These are phyloP conservation scores for Semnornis frantzii DNA, from an alignment of 2,113 vertebrate species.

Conservation along the genomic window DNA sequence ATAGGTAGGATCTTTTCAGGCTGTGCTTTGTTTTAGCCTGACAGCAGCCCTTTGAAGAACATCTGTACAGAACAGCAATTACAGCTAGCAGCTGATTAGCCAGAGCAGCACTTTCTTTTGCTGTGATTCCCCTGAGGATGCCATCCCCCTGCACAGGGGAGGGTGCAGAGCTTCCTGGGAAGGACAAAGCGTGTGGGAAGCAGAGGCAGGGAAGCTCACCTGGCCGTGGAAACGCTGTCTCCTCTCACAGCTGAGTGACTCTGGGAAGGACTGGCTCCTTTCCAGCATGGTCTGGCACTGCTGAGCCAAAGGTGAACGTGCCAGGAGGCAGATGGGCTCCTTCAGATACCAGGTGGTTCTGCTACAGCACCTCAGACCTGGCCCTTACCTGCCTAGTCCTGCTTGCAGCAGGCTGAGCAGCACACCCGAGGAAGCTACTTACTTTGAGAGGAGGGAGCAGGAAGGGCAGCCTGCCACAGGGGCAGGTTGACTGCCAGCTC, in stretches of 20 bases:
- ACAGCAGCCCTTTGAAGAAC: slow-evolving; percentile 41
- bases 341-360: neutral
- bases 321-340: neutral
- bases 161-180: slow-evolving; percentile 8
- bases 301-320: neutral
- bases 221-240: neutral
- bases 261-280: neutral
- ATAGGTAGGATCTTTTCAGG: slow-evolving; percentile 20
- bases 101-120: neutral
- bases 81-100: slow-evolving; percentile 15
- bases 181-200: neutral
- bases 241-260: neutral
- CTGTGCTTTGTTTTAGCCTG: slow-evolving; percentile 13
- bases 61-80: slow-evolving; percentile 27
- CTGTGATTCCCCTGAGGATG: neutral
- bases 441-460: neutral
- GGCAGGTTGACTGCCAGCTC: neutral
- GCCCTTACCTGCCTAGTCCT: neutral
- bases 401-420: neutral
- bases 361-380: neutral
- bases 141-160: neutral
- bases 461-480: neutral
- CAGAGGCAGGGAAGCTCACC: neutral
- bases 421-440: neutral
- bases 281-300: neutral